These are phyloP conservation scores for Scaptomyza cyrtandrae DNA, from an alignment of 2,888 invertebrate species.

Conservation along the genomic window DNA sequence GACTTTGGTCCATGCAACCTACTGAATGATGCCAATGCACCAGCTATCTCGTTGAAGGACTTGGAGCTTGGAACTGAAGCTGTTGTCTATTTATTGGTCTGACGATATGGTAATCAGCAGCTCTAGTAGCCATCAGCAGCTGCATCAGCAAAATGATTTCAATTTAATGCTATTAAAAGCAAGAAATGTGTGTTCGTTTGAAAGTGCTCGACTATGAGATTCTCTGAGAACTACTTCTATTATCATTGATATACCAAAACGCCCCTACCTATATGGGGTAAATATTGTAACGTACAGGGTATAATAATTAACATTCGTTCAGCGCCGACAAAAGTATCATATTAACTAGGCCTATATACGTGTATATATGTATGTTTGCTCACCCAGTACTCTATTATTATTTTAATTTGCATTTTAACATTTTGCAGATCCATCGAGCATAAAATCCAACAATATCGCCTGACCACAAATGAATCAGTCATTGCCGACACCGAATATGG, in stretches of 20 bases:
- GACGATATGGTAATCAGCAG: slow-evolving; percentile 40
- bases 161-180: slow-evolving; percentile 57
- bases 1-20: slow-evolving; percentile 21
- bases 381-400: slow-evolving; percentile 29
- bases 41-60: slow-evolving; percentile 2
- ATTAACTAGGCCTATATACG: slow-evolving; percentile 20
- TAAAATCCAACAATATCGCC: slow-evolving; percentile 79
- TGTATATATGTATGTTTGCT: neutral
- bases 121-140: slow-evolving; percentile 9
- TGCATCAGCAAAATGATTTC: slow-evolving; percentile 60
- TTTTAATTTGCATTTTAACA: slow-evolving; percentile 32
- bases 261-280: accelerated
- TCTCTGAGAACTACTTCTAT: neutral
- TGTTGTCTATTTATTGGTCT: slow-evolving; percentile 21
- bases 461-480: slow-evolving; percentile 77
- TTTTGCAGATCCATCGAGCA: slow-evolving; percentile 77
- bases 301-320: slow-evolving; percentile 50
- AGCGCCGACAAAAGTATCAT: slow-evolving; percentile 37
- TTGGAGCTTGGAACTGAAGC: slow-evolving; percentile 1
- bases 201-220: neutral
- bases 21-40: slow-evolving; percentile 4
- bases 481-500: slow-evolving; percentile 82
- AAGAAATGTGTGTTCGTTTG: slow-evolving; percentile 1
- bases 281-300: slow-evolving; percentile 10
- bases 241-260: neutral